Percentiles rank a stretch among this genome's conserved stretches.
phyloP scores from a whole-genome alignment of 2,113 vertebrate species.

The Numenius arquata region DNA sequence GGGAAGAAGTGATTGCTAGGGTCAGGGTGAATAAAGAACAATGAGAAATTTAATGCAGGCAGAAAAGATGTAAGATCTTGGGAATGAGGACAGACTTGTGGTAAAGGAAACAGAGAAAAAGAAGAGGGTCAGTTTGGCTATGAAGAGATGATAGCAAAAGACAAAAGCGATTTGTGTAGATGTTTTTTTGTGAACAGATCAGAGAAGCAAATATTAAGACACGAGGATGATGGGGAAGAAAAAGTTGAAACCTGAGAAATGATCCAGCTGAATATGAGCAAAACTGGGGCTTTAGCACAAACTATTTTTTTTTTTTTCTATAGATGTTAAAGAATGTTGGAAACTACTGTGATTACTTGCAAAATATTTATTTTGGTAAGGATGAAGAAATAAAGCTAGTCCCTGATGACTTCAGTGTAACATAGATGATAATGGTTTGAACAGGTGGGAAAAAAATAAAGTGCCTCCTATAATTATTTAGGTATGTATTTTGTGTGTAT shows the following conservation, averaged over 20 bases:
- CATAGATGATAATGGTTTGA: not conserved
- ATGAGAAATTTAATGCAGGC: fast-evolving
- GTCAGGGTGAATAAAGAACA: not conserved
- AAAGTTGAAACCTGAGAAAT: not conserved
- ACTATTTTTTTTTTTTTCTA: not conserved
- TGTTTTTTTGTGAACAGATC: not conserved
- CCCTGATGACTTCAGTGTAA: not conserved
- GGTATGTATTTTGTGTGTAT: not conserved
- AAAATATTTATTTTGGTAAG: not conserved
- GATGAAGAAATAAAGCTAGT: not conserved
- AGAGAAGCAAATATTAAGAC: not conserved
- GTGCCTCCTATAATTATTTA: not conserved
- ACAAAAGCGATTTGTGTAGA: not conserved
- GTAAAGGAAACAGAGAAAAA: not conserved
- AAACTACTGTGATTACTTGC: not conserved
- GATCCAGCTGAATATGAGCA: not conserved
- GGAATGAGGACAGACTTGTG: not conserved
- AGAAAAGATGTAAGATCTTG: not conserved
- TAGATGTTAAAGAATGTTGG: not conserved
- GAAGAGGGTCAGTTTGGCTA: not conserved
- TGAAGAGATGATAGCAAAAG: not conserved
- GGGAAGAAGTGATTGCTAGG: not conserved
- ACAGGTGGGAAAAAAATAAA: not conserved
- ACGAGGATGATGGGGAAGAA: fast-evolving
- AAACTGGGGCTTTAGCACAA: not conserved